A percentile compares a stretch with the other conserved stretches of the same genome.
Conservation (phyloP, 2,797 vertebrate genomes). For the Limnodromus scolopaceus region DNA sequence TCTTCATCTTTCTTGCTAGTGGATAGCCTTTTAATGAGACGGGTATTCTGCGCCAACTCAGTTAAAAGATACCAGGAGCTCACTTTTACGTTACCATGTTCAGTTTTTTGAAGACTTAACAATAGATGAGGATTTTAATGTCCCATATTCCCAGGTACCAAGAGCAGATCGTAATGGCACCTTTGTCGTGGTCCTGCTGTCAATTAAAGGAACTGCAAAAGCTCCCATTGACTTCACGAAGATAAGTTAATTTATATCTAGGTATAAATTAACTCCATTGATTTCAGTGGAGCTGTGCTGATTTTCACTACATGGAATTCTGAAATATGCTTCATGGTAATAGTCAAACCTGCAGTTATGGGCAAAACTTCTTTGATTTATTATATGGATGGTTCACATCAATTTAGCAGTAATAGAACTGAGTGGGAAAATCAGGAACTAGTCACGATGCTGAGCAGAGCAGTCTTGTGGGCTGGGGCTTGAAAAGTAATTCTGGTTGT, state of each 20-base stretch:
- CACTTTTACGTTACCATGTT: neutral
- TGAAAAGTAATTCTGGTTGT: neutral
- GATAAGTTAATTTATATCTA: neutral
- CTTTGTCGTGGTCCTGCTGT: neutral
- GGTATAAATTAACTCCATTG: neutral
- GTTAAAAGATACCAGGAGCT: neutral
- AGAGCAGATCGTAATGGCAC: neutral
- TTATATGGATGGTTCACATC: neutral
- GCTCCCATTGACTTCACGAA: neutral
- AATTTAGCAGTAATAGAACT: neutral
- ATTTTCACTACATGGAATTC: neutral
- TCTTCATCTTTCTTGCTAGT: neutral
- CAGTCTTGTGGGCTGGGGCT: neutral
- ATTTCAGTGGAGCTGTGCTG: neutral
- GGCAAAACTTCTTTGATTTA: neutral
- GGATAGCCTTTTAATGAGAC: neutral
- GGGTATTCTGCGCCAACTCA: neutral
- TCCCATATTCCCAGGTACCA: neutral
- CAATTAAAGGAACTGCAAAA: neutral
- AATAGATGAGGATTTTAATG: neutral
- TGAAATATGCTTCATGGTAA: neutral
- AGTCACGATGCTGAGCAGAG: neutral
- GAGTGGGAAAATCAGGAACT: neutral
- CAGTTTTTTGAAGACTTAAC: neutral
- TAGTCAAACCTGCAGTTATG: neutral